Evolutionary conservation across 2,888 invertebrate genomes (phyloP).

Genomic region (Malacosoma neustria): DNA sequence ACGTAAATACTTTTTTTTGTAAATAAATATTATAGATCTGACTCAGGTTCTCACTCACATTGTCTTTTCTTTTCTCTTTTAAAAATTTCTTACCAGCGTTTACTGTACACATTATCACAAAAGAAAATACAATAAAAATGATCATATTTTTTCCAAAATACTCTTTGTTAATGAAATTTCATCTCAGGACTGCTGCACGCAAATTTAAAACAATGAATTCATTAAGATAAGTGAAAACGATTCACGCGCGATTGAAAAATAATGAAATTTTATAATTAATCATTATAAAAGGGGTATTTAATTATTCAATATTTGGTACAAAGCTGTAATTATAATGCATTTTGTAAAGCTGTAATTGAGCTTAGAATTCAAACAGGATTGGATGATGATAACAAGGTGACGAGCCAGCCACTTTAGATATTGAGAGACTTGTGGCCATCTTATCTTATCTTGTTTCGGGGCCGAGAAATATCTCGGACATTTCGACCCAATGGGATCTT

Average conservation of each 20-base stretch:
- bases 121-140: neutral
- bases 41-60: too few relatives aligned
- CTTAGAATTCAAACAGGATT: too few relatives aligned
- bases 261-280: constrained; percentile 5
- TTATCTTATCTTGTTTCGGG: too few relatives aligned
- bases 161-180: neutral
- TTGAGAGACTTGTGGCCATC: too few relatives aligned
- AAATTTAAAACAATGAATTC: neutral
- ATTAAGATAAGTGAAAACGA: constrained; percentile 17
- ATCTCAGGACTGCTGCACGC: neutral
- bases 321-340: too few relatives aligned
- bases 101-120: neutral
- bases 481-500: too few relatives aligned
- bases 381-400: too few relatives aligned
- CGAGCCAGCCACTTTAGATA: too few relatives aligned
- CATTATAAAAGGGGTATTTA: neutral
- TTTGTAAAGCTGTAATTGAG: too few relatives aligned
- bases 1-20: too few relatives aligned
- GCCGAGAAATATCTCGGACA: too few relatives aligned
- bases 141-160: neutral
- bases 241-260: constrained; percentile 11
- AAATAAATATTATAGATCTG: too few relatives aligned
- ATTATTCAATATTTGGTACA: neutral
- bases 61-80: neutral
- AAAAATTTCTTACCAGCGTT: neutral